A percentile compares a stretch with the other conserved stretches of the same genome.
These are phyloP conservation scores for Micronisus gabar DNA, from an alignment of 2,113 vertebrate species.

Conservation along the genomic window DNA sequence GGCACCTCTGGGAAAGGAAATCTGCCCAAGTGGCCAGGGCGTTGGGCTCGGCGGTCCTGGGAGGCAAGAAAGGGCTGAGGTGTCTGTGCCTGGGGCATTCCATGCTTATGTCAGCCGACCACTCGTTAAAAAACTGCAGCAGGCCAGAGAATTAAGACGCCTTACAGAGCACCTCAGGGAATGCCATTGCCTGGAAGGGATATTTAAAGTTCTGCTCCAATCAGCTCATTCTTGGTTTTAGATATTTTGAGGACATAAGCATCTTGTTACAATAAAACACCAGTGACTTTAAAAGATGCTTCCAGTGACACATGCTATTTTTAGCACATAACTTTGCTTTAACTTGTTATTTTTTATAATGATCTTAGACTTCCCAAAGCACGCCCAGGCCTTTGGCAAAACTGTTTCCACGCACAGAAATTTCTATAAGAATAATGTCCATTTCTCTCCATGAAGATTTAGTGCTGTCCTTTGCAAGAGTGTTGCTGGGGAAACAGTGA, in stretches of 20 bases:
- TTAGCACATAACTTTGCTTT: background rate
- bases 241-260: background rate
- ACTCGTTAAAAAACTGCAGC: background rate
- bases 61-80: background rate
- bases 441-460: background rate
- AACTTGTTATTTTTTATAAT: background rate
- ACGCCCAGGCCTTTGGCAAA: background rate
- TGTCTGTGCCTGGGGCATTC: background rate
- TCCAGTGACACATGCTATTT: background rate
- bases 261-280: background rate
- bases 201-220: background rate
- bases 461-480: background rate
- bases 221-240: background rate
- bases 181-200: background rate
- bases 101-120: accelerated
- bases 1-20: background rate
- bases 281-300: background rate
- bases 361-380: background rate
- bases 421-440: background rate
- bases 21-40: background rate
- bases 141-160: background rate
- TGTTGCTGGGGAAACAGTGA: slow-evolving; percentile 46
- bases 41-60: background rate
- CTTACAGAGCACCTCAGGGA: background rate
- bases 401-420: background rate